A percentile compares a stretch with the other conserved stretches of the same genome.
Evolutionary conservation across 1,140 invertebrate genomes (phyloP).

Genomic region (Asobara japonica): DNA sequence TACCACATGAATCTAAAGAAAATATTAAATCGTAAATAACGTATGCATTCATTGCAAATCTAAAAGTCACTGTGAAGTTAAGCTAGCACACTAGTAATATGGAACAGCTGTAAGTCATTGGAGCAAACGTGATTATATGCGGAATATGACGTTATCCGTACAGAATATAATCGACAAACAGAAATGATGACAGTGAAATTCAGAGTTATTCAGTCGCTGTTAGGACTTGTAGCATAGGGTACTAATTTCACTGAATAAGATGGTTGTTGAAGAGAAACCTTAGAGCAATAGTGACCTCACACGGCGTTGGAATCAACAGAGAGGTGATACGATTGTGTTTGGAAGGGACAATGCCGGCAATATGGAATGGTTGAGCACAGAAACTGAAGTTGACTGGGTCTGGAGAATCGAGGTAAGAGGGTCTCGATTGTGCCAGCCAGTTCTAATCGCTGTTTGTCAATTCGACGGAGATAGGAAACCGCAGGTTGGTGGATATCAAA

Average conservation of each 20-base stretch:
- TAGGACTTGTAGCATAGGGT: neutral
- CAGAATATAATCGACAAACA: too few relatives aligned
- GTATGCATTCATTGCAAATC: too few relatives aligned
- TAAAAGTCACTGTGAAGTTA: too few relatives aligned
- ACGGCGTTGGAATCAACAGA: conserved; percentile 25
- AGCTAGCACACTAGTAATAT: too few relatives aligned
- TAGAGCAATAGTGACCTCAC: neutral
- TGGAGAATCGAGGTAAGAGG: conserved; percentile 10
- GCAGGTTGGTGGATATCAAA: conserved; percentile 22
- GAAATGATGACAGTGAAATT: too few relatives aligned
- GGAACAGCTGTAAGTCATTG: too few relatives aligned
- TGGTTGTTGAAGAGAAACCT: neutral
- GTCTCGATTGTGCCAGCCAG: conserved; percentile 22
- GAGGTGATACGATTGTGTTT: conserved; percentile 20
- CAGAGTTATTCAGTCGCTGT: neutral
- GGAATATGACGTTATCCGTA: too few relatives aligned
- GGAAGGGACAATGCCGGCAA: conserved; percentile 19
- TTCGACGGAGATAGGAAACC: conserved; percentile 17
- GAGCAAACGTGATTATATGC: too few relatives aligned
- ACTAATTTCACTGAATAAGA: neutral
- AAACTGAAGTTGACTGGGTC: neutral
- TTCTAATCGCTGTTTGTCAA: conserved; percentile 32
- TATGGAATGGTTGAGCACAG: neutral
- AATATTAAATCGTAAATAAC: too few relatives aligned
- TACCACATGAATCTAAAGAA: too few relatives aligned